These are phyloP conservation scores for Schlechtendalia chinensis DNA, from an alignment of 1,140 invertebrate genomes.

Conservation along the genomic window DNA sequence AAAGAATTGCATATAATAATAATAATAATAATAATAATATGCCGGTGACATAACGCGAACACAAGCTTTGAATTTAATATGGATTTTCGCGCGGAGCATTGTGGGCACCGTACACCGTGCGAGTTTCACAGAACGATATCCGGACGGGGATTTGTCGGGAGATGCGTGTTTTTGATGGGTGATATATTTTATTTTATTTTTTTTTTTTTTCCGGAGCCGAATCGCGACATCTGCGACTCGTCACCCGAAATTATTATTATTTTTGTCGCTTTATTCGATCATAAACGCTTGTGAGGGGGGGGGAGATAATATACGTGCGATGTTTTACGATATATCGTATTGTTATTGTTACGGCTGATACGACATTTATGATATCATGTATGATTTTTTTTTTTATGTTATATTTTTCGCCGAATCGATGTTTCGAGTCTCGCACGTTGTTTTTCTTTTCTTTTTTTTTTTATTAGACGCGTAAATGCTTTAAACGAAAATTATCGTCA, in stretches of 20 bases:
- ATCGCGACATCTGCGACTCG: conserved; percentile 1
- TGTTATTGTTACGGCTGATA: too few relatives aligned
- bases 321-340: too few relatives aligned
- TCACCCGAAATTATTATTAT: conserved; percentile 3
- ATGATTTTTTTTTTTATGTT: too few relatives aligned
- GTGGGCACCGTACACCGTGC: not conserved
- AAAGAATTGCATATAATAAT: too few relatives aligned
- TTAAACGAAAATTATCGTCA: too few relatives aligned
- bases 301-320: not conserved
- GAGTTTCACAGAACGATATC: not conserved
- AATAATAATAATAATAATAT: too few relatives aligned
- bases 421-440: too few relatives aligned
- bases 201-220: not conserved
- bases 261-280: not conserved
- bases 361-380: too few relatives aligned
- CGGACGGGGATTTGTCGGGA: conserved; percentile 6
- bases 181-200: too few relatives aligned
- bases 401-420: too few relatives aligned
- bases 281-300: not conserved
- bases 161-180: not conserved
- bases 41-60: not conserved
- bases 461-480: too few relatives aligned
- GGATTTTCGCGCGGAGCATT: not conserved
- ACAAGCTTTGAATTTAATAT: conserved; percentile 5
- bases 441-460: too few relatives aligned